These are phyloP conservation scores for Platanista minor DNA, from an alignment of 2,113 vertebrate species.

Conservation along the genomic window DNA sequence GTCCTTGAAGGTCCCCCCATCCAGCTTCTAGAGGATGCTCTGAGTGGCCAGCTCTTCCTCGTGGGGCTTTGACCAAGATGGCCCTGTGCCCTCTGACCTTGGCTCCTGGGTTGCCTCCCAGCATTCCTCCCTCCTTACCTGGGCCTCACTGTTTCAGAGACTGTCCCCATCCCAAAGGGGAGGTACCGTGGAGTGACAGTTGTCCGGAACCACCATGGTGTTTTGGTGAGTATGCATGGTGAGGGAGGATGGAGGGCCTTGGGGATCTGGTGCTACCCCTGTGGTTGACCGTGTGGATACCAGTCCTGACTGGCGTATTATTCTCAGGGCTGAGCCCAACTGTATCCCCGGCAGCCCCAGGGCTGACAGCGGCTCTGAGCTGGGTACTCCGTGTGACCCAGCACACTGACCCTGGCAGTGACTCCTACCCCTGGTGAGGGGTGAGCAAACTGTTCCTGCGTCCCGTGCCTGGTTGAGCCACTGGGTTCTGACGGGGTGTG, in stretches of 20 bases:
- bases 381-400: neutral
- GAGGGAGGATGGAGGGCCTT: accelerated
- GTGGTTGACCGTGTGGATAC: neutral
- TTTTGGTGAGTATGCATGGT: conserved; percentile 60
- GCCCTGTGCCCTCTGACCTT: neutral
- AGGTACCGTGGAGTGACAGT: conserved; percentile 36
- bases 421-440: neutral
- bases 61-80: neutral
- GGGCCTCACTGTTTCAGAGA: conserved; percentile 53
- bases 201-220: conserved; percentile 19
- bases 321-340: neutral
- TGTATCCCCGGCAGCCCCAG: neutral
- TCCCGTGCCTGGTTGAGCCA: neutral
- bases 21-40: neutral
- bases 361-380: neutral
- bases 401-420: neutral
- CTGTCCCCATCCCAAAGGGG: neutral
- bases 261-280: neutral
- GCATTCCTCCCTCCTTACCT: neutral
- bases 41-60: neutral
- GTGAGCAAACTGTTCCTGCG: neutral
- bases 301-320: neutral
- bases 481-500: neutral
- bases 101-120: neutral
- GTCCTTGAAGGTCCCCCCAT: neutral